Evolutionary conservation across 2,888 invertebrate genomes (phyloP).

Genomic region (Parnassius orleans): DNA sequence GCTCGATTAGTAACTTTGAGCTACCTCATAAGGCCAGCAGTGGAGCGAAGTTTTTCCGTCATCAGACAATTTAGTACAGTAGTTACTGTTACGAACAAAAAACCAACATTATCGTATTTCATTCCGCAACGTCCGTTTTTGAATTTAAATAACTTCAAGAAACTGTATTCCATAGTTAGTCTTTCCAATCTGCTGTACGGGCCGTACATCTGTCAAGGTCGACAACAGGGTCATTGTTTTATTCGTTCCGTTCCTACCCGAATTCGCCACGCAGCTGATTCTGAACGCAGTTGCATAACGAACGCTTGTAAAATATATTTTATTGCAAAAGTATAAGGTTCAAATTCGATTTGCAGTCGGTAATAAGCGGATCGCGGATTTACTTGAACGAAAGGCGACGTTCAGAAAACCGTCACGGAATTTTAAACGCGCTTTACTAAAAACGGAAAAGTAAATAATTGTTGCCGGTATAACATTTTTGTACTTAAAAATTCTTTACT

Average conservation of each 20-base stretch:
- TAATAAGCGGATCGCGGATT: conserved; percentile 32
- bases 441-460: conserved; percentile 28
- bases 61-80: too few species aligned
- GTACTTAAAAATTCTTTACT: too few species aligned
- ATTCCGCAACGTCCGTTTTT: too few species aligned
- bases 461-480: not conserved
- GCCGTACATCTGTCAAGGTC: conserved; percentile 41
- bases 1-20: too few species aligned
- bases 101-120: too few species aligned
- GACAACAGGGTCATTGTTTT: conserved; percentile 49
- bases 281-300: conserved; percentile 25
- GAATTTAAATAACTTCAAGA: not conserved
- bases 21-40: too few species aligned
- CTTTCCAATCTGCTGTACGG: conserved; percentile 27
- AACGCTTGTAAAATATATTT: conserved; percentile 9
- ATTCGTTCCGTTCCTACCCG: conserved; percentile 46
- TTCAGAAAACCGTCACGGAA: conserved; percentile 27
- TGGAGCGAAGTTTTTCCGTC: too few species aligned
- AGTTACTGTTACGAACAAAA: too few species aligned
- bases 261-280: conserved; percentile 45
- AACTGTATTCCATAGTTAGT: conserved; percentile 8
- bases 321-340: not conserved
- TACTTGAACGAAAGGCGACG: conserved; percentile 35
- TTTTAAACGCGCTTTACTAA: conserved; percentile 24
- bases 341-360: conserved; percentile 26